Evolutionary conservation across 2,797 vertebrate genomes (phyloP).

Genomic region (Acanthornis magna): DNA sequence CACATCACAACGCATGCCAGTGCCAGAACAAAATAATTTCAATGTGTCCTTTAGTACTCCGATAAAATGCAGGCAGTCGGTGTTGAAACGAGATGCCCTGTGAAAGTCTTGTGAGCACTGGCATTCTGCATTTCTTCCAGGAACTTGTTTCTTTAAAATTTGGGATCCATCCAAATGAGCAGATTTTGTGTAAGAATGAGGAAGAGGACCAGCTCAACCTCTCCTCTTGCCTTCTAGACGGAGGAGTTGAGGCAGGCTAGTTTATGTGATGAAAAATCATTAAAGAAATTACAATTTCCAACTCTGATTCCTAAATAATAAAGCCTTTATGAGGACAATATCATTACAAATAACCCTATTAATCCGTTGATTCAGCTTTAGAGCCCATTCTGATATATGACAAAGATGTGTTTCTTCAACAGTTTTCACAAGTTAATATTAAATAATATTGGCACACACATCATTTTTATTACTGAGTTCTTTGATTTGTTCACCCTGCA

Average conservation of each 20-base stretch:
- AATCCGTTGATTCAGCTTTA: constrained; percentile 25
- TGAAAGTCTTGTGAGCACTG: constrained; percentile 52
- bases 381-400: background rate
- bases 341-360: constrained; percentile 49
- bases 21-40: constrained; percentile 65
- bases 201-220: constrained; percentile 54
- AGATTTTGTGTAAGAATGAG: constrained; percentile 70
- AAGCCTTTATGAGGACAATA: constrained; percentile 36
- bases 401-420: constrained; percentile 37
- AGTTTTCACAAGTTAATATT: constrained; percentile 45
- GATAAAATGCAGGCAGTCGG: constrained; percentile 60
- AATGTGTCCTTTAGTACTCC: constrained; percentile 62
- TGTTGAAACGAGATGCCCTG: constrained; percentile 64
- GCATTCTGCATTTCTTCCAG: constrained; percentile 55
- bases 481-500: constrained; percentile 48
- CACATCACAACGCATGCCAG: background rate
- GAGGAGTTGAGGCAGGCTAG: constrained; percentile 31
- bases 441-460: constrained; percentile 57
- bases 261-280: constrained; percentile 57
- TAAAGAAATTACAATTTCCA: constrained; percentile 49
- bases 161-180: constrained; percentile 54
- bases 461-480: constrained; percentile 56
- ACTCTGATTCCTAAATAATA: constrained; percentile 59
- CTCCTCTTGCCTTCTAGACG: constrained; percentile 58
- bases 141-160: constrained; percentile 66